These are phyloP conservation scores for Nesometra sesokonis DNA, from an alignment of 35 echinoderm and acorn worm species.

Conservation along the genomic window DNA sequence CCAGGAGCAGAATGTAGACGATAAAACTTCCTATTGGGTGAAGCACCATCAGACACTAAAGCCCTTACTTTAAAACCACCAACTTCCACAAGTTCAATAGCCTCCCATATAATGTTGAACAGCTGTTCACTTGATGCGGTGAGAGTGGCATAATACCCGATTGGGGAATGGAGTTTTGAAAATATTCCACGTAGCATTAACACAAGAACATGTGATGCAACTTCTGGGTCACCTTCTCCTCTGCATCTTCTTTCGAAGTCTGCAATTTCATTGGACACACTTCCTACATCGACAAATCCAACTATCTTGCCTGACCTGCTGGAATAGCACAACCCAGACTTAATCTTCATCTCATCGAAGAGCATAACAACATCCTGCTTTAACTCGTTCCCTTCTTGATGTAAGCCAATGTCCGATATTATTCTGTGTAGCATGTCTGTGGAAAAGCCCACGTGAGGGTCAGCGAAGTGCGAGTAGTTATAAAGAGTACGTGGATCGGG, in stretches of 20 bases:
- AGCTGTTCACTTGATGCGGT: not conserved
- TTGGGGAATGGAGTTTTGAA: not conserved
- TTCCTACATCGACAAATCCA: slow-evolving; percentile 36
- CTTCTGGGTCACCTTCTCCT: not conserved
- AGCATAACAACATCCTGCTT: not conserved
- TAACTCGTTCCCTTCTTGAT: not conserved
- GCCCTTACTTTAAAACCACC: slow-evolving; percentile 32
- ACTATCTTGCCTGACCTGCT: not conserved
- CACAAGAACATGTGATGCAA: slow-evolving; percentile 33
- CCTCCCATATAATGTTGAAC: not conserved
- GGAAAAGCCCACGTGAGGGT: not conserved
- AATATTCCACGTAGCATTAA: slow-evolving; percentile 40
- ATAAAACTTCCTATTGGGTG: slow-evolving; percentile 42
- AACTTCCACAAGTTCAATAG: slow-evolving; percentile 3
- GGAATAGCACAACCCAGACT: not conserved
- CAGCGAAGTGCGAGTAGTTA: slow-evolving; percentile 11
- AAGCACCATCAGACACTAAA: slow-evolving; percentile 29
- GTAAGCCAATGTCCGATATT: not conserved
- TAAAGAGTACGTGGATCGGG: slow-evolving; percentile 27
- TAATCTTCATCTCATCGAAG: slow-evolving; percentile 36
- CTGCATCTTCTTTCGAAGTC: slow-evolving; percentile 4
- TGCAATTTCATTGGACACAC: slow-evolving; percentile 13
- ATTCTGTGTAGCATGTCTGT: not conserved
- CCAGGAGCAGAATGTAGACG: not conserved
- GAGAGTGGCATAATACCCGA: not conserved